Base-by-base conservation (phyloP, 1,140 invertebrate species). In the Drosophila sechellia region DNA sequence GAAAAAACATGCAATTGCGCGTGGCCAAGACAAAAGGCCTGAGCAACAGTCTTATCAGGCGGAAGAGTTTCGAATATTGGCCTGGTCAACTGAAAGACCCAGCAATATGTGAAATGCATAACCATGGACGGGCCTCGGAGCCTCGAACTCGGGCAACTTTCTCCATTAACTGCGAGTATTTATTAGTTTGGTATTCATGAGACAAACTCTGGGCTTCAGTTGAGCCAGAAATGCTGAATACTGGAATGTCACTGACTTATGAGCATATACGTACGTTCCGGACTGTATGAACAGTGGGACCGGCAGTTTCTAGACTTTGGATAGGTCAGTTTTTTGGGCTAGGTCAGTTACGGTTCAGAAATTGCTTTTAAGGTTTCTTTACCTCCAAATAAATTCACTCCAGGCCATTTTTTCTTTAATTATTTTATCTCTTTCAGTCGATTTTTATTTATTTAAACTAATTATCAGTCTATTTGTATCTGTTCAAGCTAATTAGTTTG, bases 31-130 rank as follows among this genome's bases (percentile, higher is more conserved):
- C 46, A 53, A 57, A 57, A 46, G 12, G 52, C 37, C 58, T 8
- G 50, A 65, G 58, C 56, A 42, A 77, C 68, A 49, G 39, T 75
- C 40, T 87, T 87, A 87, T 86, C 81, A 85, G 64, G 46, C 79
- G 64, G 81, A 79, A 84, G 81, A 75, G 81, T 70, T 61, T 68
- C 34, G 43, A 66, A 64, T 57, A 56, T 55, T 70, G 66, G 52
- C 63, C 63, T 48, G 64, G 50, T 8, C 8, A 34, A 34, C 27
- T 27, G 20, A 43, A 27, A 37, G 42, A 55, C 43, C 46, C 46
- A 46, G 39, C 52, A 27, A 56, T 57, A 74, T 74, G 72, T 27
- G 58, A 64, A 50, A 65, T 53, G 72, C 71, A 75, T 74, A 58
- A 20, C 70, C 57, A 73, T 74, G 57, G 50, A n/a, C 34, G 27